These are phyloP conservation scores for Drosophila pruinosa DNA, from an alignment of 1,140 invertebrate genomes.

Conservation along the genomic window DNA sequence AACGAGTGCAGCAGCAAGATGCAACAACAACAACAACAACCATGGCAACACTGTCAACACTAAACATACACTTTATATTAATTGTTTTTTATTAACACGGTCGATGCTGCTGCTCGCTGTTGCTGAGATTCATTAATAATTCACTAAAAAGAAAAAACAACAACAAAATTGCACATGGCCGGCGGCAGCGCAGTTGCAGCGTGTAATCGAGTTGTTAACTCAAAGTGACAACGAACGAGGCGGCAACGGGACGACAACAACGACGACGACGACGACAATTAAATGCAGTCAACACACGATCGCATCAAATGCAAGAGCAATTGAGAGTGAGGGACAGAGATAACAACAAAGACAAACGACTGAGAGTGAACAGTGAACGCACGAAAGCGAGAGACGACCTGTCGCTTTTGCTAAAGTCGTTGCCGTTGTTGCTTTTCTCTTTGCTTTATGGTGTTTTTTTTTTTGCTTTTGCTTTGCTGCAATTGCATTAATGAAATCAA, in stretches of 20 bases:
- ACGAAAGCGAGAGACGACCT: constrained; percentile 47
- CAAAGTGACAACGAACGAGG: constrained; percentile 75
- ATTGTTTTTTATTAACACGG: constrained; percentile 79
- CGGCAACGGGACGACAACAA: constrained; percentile 6
- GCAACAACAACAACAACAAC: constrained; percentile 27
- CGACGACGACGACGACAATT: constrained; percentile 66
- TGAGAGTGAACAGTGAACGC: not conserved
- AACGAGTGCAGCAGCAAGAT: constrained; percentile 67
- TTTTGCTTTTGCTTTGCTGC: constrained; percentile 43
- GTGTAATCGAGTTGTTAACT: constrained; percentile 80
- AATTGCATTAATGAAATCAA: constrained; percentile 80
- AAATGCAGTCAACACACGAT: constrained; percentile 78
- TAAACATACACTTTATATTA: constrained; percentile 81
- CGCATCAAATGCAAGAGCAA: constrained; percentile 34
- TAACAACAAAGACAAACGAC: constrained; percentile 19
- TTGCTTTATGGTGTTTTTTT: constrained; percentile 12
- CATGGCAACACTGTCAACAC: constrained; percentile 67
- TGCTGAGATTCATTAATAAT: constrained; percentile 73
- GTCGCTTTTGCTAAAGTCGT: constrained; percentile 39
- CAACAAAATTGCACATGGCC: constrained; percentile 74
- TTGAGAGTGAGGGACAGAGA: not conserved
- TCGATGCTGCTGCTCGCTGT: constrained; percentile 30
- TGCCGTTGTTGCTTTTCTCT: constrained; percentile 36
- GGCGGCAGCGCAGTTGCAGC: constrained; percentile 66
- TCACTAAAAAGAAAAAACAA: constrained; percentile 53